phyloP scores from a whole-genome alignment of 2,113 vertebrate species.

The Cyanoderma ruficeps region DNA sequence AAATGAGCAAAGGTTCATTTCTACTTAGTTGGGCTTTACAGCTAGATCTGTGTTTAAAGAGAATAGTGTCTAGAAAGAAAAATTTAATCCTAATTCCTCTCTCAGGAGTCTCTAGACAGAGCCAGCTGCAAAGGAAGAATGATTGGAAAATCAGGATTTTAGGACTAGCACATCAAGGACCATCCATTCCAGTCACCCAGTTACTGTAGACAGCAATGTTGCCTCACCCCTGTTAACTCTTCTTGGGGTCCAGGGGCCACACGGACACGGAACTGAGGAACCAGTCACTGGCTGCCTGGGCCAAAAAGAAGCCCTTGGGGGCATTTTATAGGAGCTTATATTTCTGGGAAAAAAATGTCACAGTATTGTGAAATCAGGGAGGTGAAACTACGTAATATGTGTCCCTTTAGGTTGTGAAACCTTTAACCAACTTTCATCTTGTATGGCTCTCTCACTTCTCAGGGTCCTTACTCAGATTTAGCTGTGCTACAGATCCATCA shows the following conservation, averaged over 20 bases:
- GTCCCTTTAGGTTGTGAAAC: background rate
- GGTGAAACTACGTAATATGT: background rate
- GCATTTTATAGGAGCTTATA: background rate
- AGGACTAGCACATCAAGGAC: background rate
- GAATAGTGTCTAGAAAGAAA: background rate
- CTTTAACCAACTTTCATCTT: background rate
- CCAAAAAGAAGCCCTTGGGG: background rate
- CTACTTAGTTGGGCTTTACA: background rate
- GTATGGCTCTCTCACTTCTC: background rate
- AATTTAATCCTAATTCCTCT: constrained; percentile 31
- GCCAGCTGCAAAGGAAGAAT: background rate
- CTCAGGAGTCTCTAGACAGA: background rate
- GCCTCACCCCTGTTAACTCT: background rate
- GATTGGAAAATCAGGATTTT: background rate
- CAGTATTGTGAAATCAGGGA: background rate
- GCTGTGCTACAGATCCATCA: background rate
- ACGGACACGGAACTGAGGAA: background rate
- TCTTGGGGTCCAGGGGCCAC: background rate
- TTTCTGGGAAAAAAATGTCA: background rate
- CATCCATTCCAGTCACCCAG: background rate
- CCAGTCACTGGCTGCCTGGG: background rate
- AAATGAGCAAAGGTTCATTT: constrained; percentile 20
- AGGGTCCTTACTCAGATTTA: background rate
- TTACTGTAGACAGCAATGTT: background rate
- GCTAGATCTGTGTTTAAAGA: constrained; percentile 11